A percentile compares a stretch with the other conserved stretches of the same genome.
phyloP scores from a whole-genome alignment of 2,113 vertebrate genomes.

The Salvelinus sp. region DNA sequence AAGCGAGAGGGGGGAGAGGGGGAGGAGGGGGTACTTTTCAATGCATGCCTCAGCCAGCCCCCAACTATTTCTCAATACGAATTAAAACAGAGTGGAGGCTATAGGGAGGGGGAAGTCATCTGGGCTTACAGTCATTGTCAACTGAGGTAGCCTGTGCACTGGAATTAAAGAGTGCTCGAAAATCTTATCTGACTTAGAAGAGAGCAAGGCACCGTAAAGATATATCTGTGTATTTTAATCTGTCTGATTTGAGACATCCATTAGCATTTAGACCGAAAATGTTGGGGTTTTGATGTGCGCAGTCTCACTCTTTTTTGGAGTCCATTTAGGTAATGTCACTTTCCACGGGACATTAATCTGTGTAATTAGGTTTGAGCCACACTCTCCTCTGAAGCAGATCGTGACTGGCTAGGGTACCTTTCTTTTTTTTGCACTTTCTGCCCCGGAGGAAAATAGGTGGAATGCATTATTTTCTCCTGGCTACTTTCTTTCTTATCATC shows the following conservation, averaged over 20 bases:
- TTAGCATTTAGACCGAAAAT: slow-evolving; percentile 45
- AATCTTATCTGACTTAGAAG: slow-evolving; percentile 25
- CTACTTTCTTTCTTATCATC: too few species aligned
- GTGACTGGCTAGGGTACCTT: background rate
- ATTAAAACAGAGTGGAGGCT: slow-evolving; percentile 23
- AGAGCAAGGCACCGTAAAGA: slow-evolving; percentile 7
- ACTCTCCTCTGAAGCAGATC: background rate
- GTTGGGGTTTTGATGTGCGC: slow-evolving; percentile 30
- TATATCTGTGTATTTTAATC: slow-evolving; percentile 28
- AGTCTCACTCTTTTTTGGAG: slow-evolving; percentile 29
- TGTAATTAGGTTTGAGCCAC: slow-evolving; percentile 65
- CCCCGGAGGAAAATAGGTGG: too few species aligned
- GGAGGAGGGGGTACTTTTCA: slow-evolving; percentile 35
- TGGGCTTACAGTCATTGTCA: slow-evolving; percentile 46
- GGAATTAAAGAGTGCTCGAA: slow-evolving; percentile 43
- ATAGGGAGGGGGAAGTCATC: slow-evolving; percentile 24
- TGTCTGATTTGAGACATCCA: slow-evolving; percentile 35
- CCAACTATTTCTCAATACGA: slow-evolving; percentile 45
- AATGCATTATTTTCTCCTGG: too few species aligned
- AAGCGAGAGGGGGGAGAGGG: background rate
- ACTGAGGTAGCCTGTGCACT: slow-evolving; percentile 28
- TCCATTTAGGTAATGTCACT: slow-evolving; percentile 66
- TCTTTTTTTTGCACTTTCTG: slow-evolving; percentile 6
- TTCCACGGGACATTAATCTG: slow-evolving; percentile 72
- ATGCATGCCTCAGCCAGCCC: slow-evolving; percentile 35